These are phyloP conservation scores for Pelvicachromis taeniatus DNA, from an alignment of 2,113 vertebrate species.

Conservation along the genomic window DNA sequence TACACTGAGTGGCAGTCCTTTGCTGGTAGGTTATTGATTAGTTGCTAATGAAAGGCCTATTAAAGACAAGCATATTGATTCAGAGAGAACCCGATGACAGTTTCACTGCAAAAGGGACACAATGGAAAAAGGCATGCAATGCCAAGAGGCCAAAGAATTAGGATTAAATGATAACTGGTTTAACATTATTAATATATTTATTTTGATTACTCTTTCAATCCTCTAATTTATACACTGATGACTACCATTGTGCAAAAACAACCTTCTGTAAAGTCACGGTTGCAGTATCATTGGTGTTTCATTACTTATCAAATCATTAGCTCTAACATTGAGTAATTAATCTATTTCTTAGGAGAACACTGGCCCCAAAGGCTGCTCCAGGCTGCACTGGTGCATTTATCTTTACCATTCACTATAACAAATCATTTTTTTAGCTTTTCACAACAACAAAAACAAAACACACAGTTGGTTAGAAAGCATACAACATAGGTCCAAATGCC, in stretches of 20 bases:
- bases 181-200: background rate
- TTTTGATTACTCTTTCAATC: background rate
- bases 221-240: background rate
- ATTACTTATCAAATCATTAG: background rate
- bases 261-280: background rate
- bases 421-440: background rate
- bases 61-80: conserved; percentile 46
- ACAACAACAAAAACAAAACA: background rate
- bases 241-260: background rate
- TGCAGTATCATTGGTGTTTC: background rate
- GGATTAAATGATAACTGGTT: background rate
- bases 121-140: conserved; percentile 10
- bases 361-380: background rate
- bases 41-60: conserved; percentile 61
- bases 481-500: background rate
- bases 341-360: background rate
- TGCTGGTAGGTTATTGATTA: conserved; percentile 49
- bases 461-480: background rate
- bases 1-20: conserved; percentile 22
- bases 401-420: background rate
- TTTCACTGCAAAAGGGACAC: conserved; percentile 21
- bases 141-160: background rate
- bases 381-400: background rate
- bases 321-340: background rate
- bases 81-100: conserved; percentile 29